Evolutionary conservation across 2,113 vertebrate genomes (phyloP), one percentile per base, ranked within the genome.

Genomic region (Rhinoptilus africanus): DNA sequence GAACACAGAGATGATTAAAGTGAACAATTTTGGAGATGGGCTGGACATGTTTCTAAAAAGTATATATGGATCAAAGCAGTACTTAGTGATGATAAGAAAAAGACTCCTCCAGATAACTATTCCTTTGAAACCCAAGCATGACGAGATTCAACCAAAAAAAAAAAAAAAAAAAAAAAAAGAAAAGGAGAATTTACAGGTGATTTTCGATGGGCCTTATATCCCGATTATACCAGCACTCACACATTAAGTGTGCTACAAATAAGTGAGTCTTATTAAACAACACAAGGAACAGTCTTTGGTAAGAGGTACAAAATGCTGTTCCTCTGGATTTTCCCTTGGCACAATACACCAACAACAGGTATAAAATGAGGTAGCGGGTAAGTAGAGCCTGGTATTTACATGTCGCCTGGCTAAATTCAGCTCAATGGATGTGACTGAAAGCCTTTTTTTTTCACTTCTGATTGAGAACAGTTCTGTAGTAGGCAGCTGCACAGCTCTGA

Each of bases 381-480:
- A 35, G 4, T 30, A 39, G 9, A 43, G 3, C 1, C n/a, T 66
- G 17, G n/a, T 64, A 23, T 62, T 81, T 62, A 27, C 14, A 68
- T 19, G 8, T 14, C 15, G 47, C 4, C 12, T 43, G 30, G 34
- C 12, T 77, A 39, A 86, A 73, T 51, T 60, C 22, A 73, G 0
- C 50, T 53, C 15, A 8, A 19, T 23, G 10, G 4, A 0, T 69
- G 12, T n/a, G 59, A 60, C 4, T 67, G 10, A 26, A 92, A 59
- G 22, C 5, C 1, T 8, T 8, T 1, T 56, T 69, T 59, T 66
- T 2, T 43, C 8, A 13, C 37, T 64, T 47, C 19, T 64, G 22
- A 1, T 41, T 37, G 18, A 56, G 7, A 59, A 10, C 8, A n/a
- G 17, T 21, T n/a, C 4, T 35, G 15, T 28, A 0, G 0, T 6